Percentiles rank a stretch among this genome's conserved stretches.
Conservation (phyloP, 37 sponge, comb jelly and placozoan species). For the Axinella damicornis region DNA sequence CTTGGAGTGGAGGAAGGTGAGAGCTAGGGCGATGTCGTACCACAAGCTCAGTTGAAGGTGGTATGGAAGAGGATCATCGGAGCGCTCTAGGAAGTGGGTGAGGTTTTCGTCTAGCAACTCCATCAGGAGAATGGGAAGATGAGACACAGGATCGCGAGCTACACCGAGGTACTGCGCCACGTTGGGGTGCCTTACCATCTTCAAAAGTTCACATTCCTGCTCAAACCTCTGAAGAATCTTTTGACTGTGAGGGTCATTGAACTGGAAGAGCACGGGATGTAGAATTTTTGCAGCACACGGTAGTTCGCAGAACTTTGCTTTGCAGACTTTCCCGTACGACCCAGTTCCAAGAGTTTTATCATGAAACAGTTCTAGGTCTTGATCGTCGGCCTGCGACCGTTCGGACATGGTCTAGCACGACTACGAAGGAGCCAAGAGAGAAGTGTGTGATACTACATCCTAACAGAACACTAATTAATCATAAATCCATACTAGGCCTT, state of each 20-base stretch:
- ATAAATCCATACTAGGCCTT: too few species aligned
- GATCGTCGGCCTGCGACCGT: too few species aligned
- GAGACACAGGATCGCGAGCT: neutral
- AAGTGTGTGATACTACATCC: too few species aligned
- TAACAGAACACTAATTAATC: too few species aligned
- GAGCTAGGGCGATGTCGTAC: constrained; percentile 23
- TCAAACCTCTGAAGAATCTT: neutral
- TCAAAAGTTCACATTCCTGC: constrained; percentile 27
- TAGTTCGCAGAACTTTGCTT: neutral
- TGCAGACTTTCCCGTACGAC: neutral
- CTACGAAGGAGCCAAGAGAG: too few species aligned
- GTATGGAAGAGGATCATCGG: constrained; percentile 1
- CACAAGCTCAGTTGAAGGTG: neutral
- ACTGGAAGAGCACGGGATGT: neutral
- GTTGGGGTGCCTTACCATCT: constrained; percentile 14
- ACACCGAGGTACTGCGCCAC: constrained; percentile 41
- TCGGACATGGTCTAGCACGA: too few species aligned
- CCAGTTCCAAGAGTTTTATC: neutral
- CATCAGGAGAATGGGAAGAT: constrained; percentile 31
- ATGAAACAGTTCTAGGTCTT: too few species aligned
- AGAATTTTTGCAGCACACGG: constrained; percentile 5
- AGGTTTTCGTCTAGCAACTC: constrained; percentile 27
- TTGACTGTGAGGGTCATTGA: neutral
- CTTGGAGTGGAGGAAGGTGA: constrained; percentile 32
- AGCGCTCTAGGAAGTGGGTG: constrained; percentile 1